Base-by-base conservation (phyloP, 92 coral and sea anemone genomes). In the Porites evermanni region DNA sequence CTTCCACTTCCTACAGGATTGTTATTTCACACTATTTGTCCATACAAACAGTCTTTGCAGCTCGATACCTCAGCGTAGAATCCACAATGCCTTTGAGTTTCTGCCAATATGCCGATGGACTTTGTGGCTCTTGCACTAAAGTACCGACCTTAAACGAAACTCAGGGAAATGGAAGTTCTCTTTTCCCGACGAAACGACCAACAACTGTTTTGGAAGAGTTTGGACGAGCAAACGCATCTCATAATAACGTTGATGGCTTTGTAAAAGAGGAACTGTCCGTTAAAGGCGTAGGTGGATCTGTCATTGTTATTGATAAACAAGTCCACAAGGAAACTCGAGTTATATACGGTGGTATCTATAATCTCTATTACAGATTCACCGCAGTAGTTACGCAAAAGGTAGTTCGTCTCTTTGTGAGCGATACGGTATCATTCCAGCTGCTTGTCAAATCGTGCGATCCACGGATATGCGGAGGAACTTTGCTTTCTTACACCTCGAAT, bases 261-360 rank as follows among this genome's bases (percentile, higher is more conserved):
- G 76, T 94, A 54, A 79, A 72, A 74, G 64, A 74, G 7, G 75
- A 74, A 53, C 90, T 94, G 47, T 44, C 92, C 16, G 90, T 90
- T 20, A 75, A 75, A 76, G 32, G 50, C 58, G 70, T 13, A n/a
- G 83, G 80, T 13, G 72, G 26, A 58, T 86, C 94, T 32, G 74
- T 66, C 9, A 97, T 97, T 74, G 93, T 93, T 72, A 79, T 95
- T 66, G 97, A 95, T 54, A 65, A 86, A 69, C 84, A 79, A 21
- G 82, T 64, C 9, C 99, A 89, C 82, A 93, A 93, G 80, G 99
- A 97, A 80, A 92, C 96, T 12, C 91, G 96, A 19, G 79, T 90
- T 18, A 92, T 97, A 24, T 92, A 95, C 79, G 99, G 98, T 5
- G 97, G 99, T 29, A 84, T 96, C 4, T 97, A 87, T 86, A 91